Percentiles rank a stretch among this genome's conserved stretches.
Evolutionary conservation across 2,797 vertebrate genomes (phyloP).

Genomic region (Tarsius wallacei): DNA sequence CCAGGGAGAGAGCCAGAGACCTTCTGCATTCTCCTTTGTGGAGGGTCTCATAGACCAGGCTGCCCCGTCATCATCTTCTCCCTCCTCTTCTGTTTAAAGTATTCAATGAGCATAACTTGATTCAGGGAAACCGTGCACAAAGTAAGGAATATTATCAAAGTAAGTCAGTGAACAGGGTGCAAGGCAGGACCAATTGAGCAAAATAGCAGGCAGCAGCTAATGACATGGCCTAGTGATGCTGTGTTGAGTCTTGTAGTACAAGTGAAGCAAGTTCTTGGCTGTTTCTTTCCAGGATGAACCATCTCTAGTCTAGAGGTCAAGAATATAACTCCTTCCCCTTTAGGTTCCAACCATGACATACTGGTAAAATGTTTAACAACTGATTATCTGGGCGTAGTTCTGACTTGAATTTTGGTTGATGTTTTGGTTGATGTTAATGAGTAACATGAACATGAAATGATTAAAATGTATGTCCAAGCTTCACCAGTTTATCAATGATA

Average conservation of each 20-base stretch:
- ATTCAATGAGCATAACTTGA: background rate
- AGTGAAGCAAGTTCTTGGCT: background rate
- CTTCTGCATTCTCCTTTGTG: too few species aligned
- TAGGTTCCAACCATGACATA: background rate
- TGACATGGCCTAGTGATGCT: background rate
- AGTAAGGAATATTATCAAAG: background rate
- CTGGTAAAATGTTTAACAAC: background rate
- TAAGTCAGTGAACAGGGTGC: background rate
- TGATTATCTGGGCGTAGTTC: background rate
- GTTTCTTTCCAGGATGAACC: background rate
- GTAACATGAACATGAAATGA: background rate
- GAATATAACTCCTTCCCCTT: background rate
- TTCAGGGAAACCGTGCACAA: constrained; percentile 34
- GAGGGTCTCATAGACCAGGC: too few species aligned
- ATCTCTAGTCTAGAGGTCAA: background rate
- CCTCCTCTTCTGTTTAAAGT: background rate
- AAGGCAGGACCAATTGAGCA: background rate
- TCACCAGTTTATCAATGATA: background rate
- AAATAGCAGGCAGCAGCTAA: background rate
- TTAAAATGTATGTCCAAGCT: constrained; percentile 6
- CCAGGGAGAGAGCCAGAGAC: too few species aligned
- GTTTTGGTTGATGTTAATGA: background rate
- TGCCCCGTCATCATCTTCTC: too few species aligned
- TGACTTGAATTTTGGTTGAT: background rate
- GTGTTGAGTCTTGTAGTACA: background rate